Base-by-base conservation (phyloP, 2,888 invertebrate species). In the Thalpophila matura region DNA sequence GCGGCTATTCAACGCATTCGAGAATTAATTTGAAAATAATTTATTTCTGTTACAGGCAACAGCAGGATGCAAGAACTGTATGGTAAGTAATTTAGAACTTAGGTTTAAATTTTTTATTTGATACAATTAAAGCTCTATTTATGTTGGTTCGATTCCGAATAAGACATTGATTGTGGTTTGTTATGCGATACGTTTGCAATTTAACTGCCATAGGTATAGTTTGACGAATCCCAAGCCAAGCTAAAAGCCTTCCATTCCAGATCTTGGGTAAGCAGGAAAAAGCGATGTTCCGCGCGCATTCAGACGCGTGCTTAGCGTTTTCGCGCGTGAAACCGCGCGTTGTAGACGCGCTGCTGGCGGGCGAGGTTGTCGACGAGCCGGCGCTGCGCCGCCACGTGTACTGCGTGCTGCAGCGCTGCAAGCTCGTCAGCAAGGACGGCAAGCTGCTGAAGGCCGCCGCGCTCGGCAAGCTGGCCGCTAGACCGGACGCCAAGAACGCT, bases 221-320 rank as follows among this genome's bases (percentile, higher is more conserved):
- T n/a, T n/a, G n/a, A n/a, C n/a, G n/a, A n/a, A n/a, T n/a, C n/a
- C n/a, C n/a, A n/a, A n/a, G n/a, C n/a, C n/a, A n/a, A n/a, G n/a
- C n/a, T n/a, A n/a, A n/a, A n/a, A n/a, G n/a, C n/a, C n/a, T n/a
- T 14, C 12, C 18, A n/a, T 27, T 6, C 38, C 70, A 93, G 93
- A 71, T 80, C 12, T 73, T 93, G 20, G 91, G 93, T 54, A 94
- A 94, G 56, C 91, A 90, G 38, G 91, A 92, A 76, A 87, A 86
- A 73, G 91, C 91, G 59, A 92, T 94, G 94, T 91, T 95, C 83
- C 91, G 89, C 45, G 86, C 88, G 45, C 94, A 95, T 80, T 94
- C 93, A 0, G 91, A 86, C 33, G 89, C 91, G 3, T 94, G 94
- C 81, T 67, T 82, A 46, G 54, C 83, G 2, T 65, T 81, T 61